These are phyloP conservation scores for Telmatochromis sp. DNA, from an alignment of 2,113 vertebrate species.

Conservation along the genomic window DNA sequence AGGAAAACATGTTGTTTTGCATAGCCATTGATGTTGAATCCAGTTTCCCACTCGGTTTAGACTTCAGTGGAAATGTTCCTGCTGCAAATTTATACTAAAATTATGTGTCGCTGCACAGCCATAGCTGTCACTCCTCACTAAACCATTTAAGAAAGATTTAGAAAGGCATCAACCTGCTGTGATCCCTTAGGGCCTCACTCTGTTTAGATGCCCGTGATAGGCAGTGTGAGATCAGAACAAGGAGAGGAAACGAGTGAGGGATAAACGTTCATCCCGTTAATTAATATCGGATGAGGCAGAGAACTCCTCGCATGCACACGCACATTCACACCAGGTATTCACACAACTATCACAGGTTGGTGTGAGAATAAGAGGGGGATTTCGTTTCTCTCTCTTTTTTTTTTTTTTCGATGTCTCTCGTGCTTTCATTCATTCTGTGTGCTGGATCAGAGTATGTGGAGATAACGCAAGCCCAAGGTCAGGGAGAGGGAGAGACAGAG, in stretches of 20 bases:
- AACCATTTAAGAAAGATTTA: background rate
- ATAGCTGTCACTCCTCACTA: background rate
- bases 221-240: background rate
- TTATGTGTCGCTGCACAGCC: background rate
- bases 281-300: constrained; percentile 48
- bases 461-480: constrained; percentile 73
- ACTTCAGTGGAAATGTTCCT: background rate
- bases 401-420: background rate
- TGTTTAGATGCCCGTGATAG: constrained; percentile 34
- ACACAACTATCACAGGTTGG: constrained; percentile 42
- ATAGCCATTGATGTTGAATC: background rate
- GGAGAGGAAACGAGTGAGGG: background rate
- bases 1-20: background rate
- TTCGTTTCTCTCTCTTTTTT: background rate
- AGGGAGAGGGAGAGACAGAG: constrained; percentile 51
- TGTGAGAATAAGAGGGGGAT: constrained; percentile 23
- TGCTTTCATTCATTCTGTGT: constrained; percentile 41
- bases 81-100: background rate
- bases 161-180: background rate
- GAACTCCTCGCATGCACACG: background rate
- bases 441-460: constrained; percentile 54
- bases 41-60: background rate
- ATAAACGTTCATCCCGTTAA: constrained; percentile 37
- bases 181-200: constrained; percentile 1
- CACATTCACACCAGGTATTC: constrained; percentile 9